These are phyloP conservation scores for Pangasius larnaudii DNA, from an alignment of 2,797 vertebrate genomes.

Conservation along the genomic window DNA sequence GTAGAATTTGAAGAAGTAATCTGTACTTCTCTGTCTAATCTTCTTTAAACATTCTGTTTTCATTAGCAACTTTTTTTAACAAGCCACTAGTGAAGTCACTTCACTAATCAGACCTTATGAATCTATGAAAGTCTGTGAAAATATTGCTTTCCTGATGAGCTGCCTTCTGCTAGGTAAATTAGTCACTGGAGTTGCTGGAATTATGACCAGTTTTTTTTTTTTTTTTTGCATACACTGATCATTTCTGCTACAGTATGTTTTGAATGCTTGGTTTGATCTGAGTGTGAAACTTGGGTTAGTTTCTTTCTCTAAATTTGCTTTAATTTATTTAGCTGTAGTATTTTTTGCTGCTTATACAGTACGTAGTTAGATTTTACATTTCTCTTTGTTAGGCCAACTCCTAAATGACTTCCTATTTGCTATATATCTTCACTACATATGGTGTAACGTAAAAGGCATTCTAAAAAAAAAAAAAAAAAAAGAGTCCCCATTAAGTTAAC, in stretches of 20 bases:
- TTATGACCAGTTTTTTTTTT: not conserved
- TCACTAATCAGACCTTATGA: not conserved
- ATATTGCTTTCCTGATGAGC: not conserved
- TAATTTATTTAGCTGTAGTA: not conserved
- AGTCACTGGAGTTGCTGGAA: not conserved
- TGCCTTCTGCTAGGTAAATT: not conserved
- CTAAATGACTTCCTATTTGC: not conserved
- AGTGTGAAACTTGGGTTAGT: not conserved
- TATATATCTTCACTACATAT: not conserved
- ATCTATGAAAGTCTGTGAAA: not conserved
- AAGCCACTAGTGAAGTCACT: not conserved
- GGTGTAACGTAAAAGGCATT: not conserved
- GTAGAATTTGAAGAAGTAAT: not conserved
- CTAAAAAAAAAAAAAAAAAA: not conserved
- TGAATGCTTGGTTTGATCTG: not conserved
- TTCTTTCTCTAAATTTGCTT: not conserved
- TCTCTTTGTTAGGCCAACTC: not conserved
- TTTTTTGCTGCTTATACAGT: not conserved
- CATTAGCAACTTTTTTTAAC: not conserved
- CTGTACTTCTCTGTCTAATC: not conserved
- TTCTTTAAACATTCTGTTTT: not conserved
- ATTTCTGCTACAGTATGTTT: not conserved
- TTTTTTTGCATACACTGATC: too few species aligned
- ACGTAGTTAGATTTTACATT: not conserved
- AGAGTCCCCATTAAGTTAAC: not conserved